Base-by-base conservation (phyloP, 1,140 invertebrate species). In the Platorchestia sp. region DNA sequence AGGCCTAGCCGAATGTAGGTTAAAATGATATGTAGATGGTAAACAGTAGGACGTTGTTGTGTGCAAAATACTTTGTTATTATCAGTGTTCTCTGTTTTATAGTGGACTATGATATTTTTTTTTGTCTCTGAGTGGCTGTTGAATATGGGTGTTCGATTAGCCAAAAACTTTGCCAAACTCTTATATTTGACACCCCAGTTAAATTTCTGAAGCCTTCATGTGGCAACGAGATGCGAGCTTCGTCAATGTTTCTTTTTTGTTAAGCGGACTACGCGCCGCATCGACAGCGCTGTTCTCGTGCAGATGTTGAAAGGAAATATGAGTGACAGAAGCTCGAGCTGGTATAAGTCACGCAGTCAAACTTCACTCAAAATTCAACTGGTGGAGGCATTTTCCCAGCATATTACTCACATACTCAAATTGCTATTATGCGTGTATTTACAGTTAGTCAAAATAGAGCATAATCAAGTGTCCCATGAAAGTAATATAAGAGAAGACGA, bases 41-140 rank as follows among this genome's bases (percentile, higher is more conserved):
- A 75, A 75, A 75, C 14, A 75, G 59, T 75, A 75, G 59, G 59
- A 36, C 14, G 27, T 75, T 75, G 59, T 75, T 75, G 59, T 75
- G 59, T 19, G 59, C 59, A 75, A 75, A 75, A 75, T 75, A 75
- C 59, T 75, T 75, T 75, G 36, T 75, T 75, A 75, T 75, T 75
- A 36, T 75, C 59, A 75, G 59, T 75, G 59, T 75, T 75, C 59
- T 75, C 59, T 75, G 59, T 75, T 75, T 75, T 75, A 75, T 75
- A 75, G 59, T 36, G 59, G 59, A 75, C 59, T 10, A 75, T 10
- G 59, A 75, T 75, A 36, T 75, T 75, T 75, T 51, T 51, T 51
- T 51, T 51, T 51, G 14, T 75, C 10, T 75, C 3, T 10, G 59
- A 27, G 59, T 75, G 36, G 36, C 59, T 75, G 27, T 75, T 75